These are phyloP conservation scores for Tragelaphus imberbis DNA, from an alignment of 2,113 vertebrate genomes.

Conservation along the genomic window DNA sequence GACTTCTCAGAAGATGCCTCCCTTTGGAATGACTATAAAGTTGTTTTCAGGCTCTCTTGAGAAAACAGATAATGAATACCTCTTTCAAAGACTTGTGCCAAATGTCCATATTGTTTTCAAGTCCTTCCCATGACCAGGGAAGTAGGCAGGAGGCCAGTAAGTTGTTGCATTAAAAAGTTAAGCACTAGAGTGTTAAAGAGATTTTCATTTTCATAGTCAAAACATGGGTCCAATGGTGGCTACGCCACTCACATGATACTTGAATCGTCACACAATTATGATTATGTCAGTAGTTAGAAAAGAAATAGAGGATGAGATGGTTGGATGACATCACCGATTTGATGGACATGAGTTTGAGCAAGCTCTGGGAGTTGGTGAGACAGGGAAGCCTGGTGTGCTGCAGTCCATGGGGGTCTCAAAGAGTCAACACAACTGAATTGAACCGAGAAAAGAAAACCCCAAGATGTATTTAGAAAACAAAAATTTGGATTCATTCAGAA, in stretches of 20 bases:
- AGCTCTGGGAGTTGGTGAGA: not conserved
- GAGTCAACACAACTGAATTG: not conserved
- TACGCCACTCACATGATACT: not conserved
- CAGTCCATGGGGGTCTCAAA: not conserved
- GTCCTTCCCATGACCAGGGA: not conserved
- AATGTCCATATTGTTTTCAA: not conserved
- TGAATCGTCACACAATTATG: not conserved
- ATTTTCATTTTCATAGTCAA: not conserved
- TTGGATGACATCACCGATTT: not conserved
- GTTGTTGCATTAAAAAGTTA: not conserved
- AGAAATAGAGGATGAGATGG: not conserved
- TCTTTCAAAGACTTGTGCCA: not conserved
- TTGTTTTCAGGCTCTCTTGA: not conserved
- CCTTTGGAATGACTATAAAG: not conserved
- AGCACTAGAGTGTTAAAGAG: not conserved
- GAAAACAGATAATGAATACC: not conserved
- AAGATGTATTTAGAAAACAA: not conserved
- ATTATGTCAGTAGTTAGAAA: not conserved
- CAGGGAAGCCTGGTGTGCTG: not conserved
- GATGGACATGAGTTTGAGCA: not conserved
- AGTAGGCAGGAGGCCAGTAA: not conserved
- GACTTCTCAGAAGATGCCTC: not conserved
- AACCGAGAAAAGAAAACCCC: not conserved
- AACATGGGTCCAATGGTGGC: rapidly evolving
- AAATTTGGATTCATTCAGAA: not conserved